Evolutionary conservation across 2,888 invertebrate genomes (phyloP).

Genomic region (Scelioninae gen. 1): DNA sequence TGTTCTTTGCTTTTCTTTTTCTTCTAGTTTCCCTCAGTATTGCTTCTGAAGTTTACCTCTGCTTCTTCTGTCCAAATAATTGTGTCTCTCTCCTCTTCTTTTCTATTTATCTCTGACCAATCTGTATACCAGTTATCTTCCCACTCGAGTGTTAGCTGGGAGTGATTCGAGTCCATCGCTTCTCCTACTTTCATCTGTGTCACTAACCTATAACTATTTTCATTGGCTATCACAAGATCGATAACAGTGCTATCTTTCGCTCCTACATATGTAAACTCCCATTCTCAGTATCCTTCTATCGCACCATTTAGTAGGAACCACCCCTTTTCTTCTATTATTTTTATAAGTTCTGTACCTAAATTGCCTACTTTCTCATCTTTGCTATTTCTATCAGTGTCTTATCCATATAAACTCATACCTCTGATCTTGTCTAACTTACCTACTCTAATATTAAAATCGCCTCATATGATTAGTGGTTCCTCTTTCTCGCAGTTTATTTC

Average conservation of each 20-base stretch:
- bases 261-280: constrained; percentile 63
- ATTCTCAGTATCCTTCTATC: constrained; percentile 58
- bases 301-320: constrained; percentile 64
- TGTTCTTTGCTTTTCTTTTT: no score
- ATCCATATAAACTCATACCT: constrained; percentile 4
- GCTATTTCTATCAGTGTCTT: constrained; percentile 8
- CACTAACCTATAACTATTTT: background rate
- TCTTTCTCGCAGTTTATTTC: constrained; percentile 6
- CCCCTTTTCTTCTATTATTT: constrained; percentile 49
- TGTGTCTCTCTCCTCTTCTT: background rate
- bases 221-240: constrained; percentile 60
- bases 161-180: constrained; percentile 60
- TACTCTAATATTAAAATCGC: constrained; percentile 55
- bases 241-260: constrained; percentile 59
- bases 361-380: constrained; percentile 36
- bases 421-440: constrained; percentile 34
- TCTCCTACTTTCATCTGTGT: constrained; percentile 33
- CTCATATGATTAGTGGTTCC: constrained; percentile 34
- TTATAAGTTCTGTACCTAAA: constrained; percentile 46
- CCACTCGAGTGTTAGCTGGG: constrained; percentile 18
- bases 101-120: no score
- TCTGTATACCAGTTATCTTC: background rate
- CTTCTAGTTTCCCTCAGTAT: background rate
- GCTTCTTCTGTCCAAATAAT: constrained; percentile 18
- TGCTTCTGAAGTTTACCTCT: no score